These are phyloP conservation scores for Panthera uncia DNA, from an alignment of 2,113 vertebrate genomes.

Conservation along the genomic window DNA sequence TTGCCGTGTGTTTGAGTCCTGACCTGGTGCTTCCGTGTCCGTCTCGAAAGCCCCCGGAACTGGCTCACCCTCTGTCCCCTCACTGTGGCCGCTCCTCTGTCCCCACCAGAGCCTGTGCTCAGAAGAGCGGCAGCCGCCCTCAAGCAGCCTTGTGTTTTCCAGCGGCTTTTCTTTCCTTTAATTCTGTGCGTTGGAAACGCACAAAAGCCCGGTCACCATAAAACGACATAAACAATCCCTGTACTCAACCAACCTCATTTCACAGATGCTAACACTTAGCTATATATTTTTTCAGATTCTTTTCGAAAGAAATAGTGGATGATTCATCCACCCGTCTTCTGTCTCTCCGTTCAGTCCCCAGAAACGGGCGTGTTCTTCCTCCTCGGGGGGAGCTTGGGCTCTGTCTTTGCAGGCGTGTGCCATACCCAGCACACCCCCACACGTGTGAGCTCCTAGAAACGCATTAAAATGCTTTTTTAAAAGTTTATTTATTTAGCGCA, in stretches of 20 bases:
- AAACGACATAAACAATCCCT: neutral
- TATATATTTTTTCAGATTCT: neutral
- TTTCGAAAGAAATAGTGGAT: neutral
- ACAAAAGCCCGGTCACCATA: neutral
- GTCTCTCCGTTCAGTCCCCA: neutral
- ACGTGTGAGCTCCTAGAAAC: fast-evolving
- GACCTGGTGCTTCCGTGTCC: neutral
- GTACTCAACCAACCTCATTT: neutral
- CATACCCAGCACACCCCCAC: no score
- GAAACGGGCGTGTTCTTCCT: neutral
- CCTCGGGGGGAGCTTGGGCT: fast-evolving
- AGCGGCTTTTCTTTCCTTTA: neutral
- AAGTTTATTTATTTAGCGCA: no score
- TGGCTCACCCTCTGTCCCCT: neutral
- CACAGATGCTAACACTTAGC: no score
- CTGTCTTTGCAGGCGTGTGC: neutral
- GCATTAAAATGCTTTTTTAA: neutral
- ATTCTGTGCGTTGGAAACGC: neutral
- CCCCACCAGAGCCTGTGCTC: neutral
- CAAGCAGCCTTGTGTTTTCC: fast-evolving
- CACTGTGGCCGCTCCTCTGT: neutral
- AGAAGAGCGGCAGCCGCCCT: neutral
- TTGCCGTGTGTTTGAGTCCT: fast-evolving
- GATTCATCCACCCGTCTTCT: neutral
- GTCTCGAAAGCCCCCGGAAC: fast-evolving